Evolutionary conservation across 1,140 invertebrate genomes (phyloP).

Genomic region (Drosophila nasuta): DNA sequence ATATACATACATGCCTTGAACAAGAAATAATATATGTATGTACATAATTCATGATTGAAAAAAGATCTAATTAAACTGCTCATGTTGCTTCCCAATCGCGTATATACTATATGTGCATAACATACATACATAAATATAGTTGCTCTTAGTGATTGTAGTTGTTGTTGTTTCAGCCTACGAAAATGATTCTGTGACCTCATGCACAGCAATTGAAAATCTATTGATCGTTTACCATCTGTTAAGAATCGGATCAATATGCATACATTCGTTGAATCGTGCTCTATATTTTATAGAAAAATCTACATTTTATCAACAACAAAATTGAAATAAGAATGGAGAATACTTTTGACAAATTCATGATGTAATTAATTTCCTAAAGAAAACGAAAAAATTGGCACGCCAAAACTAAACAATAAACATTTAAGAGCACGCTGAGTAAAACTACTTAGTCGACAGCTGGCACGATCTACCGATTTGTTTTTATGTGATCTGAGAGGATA

Average conservation of each 20-base stretch:
- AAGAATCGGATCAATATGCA: slow-evolving; percentile 15
- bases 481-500: not conserved
- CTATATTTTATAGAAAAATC: slow-evolving; percentile 1
- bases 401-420: slow-evolving; percentile 73
- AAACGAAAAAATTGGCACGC: slow-evolving; percentile 73
- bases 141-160: slow-evolving; percentile 10
- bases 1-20: not conserved
- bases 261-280: not conserved
- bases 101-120: not conserved
- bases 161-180: slow-evolving; percentile 47
- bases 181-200: slow-evolving; percentile 70
- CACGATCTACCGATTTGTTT: not conserved
- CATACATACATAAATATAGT: not conserved
- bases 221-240: slow-evolving; percentile 46
- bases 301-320: slow-evolving; percentile 1
- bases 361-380: slow-evolving; percentile 71
- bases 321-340: slow-evolving; percentile 17
- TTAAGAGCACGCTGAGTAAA: slow-evolving; percentile 49
- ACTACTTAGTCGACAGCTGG: slow-evolving; percentile 48
- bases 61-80: not conserved
- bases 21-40: not conserved
- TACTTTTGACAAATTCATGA: slow-evolving; percentile 77
- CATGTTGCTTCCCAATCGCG: not conserved
- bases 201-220: slow-evolving; percentile 45
- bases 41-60: not conserved